A percentile compares a stretch with the other conserved stretches of the same genome.
phyloP scores from a whole-genome alignment of 2,113 vertebrate species.

The Neofelis nebulosa region DNA sequence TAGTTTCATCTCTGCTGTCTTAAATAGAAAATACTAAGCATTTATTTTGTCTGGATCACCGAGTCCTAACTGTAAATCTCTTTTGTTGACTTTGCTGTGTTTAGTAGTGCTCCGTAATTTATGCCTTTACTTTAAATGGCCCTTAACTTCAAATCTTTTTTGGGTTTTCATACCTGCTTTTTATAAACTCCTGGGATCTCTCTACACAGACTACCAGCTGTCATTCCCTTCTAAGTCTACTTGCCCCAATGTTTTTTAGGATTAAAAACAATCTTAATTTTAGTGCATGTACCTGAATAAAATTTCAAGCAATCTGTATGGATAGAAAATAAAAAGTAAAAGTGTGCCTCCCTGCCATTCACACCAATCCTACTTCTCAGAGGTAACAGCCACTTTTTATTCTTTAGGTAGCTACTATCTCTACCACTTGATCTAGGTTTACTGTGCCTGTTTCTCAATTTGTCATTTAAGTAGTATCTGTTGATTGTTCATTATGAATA shows the following conservation, averaged over 20 bases:
- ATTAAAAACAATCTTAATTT: constrained; percentile 39
- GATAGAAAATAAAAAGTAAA: not conserved
- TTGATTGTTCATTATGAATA: not conserved
- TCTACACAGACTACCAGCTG: not conserved
- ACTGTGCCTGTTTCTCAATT: not conserved
- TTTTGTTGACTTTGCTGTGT: not conserved
- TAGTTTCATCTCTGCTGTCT: not conserved
- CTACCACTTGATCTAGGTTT: not conserved
- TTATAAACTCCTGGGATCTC: constrained; percentile 11
- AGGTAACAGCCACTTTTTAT: not conserved
- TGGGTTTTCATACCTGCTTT: not conserved
- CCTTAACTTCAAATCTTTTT: not conserved
- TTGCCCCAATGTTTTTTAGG: not conserved
- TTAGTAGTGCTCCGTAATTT: not conserved
- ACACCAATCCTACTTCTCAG: not conserved
- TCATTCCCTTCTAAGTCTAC: not conserved
- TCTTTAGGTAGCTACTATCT: not conserved
- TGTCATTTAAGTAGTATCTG: not conserved
- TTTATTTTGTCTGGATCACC: not conserved
- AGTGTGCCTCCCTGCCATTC: not conserved
- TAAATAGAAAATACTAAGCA: constrained; percentile 43
- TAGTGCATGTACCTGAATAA: not conserved
- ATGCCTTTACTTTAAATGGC: constrained; percentile 12
- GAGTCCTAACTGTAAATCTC: not conserved
- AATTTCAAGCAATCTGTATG: not conserved